phyloP scores from a whole-genome alignment of 1,140 invertebrate species.

The Zeugodacus cucurbitae region DNA sequence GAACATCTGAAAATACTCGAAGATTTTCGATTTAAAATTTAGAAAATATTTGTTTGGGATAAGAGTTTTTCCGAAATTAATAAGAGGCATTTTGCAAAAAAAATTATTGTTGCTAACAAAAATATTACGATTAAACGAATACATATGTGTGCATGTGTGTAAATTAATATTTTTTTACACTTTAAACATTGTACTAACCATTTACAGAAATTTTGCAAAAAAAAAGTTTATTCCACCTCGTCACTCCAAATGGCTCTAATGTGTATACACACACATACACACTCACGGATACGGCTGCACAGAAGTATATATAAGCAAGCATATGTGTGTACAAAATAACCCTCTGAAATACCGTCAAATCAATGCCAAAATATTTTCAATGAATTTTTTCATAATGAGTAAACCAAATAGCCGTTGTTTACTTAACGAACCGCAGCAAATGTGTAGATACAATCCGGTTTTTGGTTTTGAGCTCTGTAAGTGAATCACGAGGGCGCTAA shows the following conservation, averaged over 20 bases:
- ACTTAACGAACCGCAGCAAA: neutral
- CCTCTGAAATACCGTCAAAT: constrained; percentile 21
- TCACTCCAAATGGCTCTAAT: too few relatives aligned
- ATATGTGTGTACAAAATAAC: neutral
- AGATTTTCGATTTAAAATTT: too few relatives aligned
- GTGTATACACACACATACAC: neutral
- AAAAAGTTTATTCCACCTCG: neutral
- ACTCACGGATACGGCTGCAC: neutral
- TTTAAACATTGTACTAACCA: neutral
- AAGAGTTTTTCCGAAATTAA: too few relatives aligned
- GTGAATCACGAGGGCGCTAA: neutral
- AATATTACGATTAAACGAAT: neutral
- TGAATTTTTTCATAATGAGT: neutral
- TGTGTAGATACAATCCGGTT: neutral
- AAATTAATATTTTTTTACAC: neutral
- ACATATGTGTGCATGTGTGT: neutral
- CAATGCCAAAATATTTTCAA: constrained; percentile 17
- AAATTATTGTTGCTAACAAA: too few relatives aligned
- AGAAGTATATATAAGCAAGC: neutral
- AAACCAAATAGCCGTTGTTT: neutral
- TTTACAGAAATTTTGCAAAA: neutral
- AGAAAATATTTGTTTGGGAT: too few relatives aligned
- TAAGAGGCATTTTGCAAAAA: too few relatives aligned
- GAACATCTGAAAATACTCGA: too few relatives aligned
- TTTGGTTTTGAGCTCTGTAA: neutral